Conservation (phyloP, 1,140 invertebrate species). For the Spodoptera litura region DNA sequence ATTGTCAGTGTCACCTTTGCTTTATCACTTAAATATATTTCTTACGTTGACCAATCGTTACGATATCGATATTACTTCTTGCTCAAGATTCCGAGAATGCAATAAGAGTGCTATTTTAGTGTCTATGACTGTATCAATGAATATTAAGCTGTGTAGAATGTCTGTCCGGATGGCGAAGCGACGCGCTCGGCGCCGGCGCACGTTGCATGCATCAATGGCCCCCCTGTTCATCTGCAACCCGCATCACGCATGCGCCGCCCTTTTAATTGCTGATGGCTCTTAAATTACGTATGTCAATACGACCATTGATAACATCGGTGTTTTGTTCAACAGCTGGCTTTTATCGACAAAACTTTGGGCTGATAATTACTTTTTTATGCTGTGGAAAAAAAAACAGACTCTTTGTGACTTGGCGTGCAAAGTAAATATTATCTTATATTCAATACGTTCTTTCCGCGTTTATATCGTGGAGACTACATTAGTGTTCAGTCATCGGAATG, state of each 20-base stretch:
- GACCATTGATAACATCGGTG: conserved; percentile 15
- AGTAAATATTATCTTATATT: not conserved
- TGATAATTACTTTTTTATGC: not conserved
- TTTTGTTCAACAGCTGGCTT: conserved; percentile 25
- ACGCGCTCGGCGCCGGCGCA: conserved; percentile 48
- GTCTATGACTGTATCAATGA: conserved; percentile 34
- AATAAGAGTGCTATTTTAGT: conserved; percentile 2
- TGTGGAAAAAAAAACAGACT: conserved; percentile 1
- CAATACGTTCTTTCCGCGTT: not conserved
- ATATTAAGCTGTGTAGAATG: conserved; percentile 28
- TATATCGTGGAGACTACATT: too few relatives aligned
- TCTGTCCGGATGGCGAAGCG: conserved; percentile 46
- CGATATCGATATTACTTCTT: conserved; percentile 3
- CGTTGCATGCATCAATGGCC: conserved; percentile 57
- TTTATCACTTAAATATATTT: conserved; percentile 8
- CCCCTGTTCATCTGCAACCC: conserved; percentile 61
- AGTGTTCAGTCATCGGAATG: too few relatives aligned
- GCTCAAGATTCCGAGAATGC: conserved; percentile 1
- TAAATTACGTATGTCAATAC: conserved; percentile 58
- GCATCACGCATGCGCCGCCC: conserved; percentile 64
- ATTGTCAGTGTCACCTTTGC: not conserved
- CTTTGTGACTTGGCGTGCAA: not conserved
- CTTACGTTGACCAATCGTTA: conserved; percentile 20
- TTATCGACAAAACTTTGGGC: conserved; percentile 8
- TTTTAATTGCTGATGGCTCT: conserved; percentile 70